Percentiles rank a stretch among this genome's conserved stretches.
Conservation (phyloP, 2,113 vertebrate genomes). For the Percina caprodes region DNA sequence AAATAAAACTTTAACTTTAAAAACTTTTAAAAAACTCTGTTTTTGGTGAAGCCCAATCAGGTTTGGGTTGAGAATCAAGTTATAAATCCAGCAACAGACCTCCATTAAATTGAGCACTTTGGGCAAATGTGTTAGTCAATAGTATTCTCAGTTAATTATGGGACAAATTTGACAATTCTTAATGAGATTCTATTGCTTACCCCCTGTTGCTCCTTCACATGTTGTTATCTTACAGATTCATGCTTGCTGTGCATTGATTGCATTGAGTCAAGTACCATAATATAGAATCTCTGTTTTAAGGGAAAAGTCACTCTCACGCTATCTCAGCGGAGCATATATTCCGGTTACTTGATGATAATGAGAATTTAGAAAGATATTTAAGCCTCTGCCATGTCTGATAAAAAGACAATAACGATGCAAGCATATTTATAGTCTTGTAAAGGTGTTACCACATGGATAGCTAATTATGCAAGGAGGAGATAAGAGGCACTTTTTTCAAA, state of each 20-base stretch:
- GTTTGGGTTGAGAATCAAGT: background rate
- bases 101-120: background rate
- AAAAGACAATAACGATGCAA: conserved; percentile 58
- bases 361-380: conserved; percentile 62
- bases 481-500: conserved; percentile 47
- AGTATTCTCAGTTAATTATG: background rate
- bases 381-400: conserved; percentile 57
- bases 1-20: background rate
- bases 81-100: background rate
- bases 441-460: conserved; percentile 52
- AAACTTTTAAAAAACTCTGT: no score
- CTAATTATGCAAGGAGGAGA: conserved; percentile 69
- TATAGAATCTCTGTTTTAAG: conserved; percentile 1
- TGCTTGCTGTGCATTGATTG: conserved; percentile 3
- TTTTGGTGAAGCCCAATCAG: background rate
- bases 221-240: background rate
- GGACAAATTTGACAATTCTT: conserved; percentile 1
- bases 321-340: conserved; percentile 32
- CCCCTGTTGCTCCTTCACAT: background rate
- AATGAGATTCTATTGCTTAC: background rate
- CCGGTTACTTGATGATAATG: conserved; percentile 53
- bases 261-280: conserved; percentile 24
- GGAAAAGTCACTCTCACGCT: conserved; percentile 38
- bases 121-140: background rate
- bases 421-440: conserved; percentile 65